Conservation (phyloP, 2,113 vertebrate species). For the Gnathonemus echidnorhynchus region DNA sequence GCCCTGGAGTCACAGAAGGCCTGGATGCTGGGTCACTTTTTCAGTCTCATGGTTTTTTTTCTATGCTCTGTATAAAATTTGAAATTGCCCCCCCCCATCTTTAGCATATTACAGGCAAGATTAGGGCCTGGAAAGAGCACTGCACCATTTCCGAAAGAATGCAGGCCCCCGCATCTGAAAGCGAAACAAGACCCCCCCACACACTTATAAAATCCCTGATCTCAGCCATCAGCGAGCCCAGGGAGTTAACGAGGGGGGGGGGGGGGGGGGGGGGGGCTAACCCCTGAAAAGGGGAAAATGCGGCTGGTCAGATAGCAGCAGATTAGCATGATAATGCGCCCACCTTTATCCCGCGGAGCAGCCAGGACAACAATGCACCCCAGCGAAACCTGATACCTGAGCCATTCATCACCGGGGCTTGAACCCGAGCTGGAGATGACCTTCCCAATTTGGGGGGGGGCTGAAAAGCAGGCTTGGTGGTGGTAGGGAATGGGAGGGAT, state of each 20-base stretch:
- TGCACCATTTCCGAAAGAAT: background rate
- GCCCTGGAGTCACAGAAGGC: background rate
- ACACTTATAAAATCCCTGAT: background rate
- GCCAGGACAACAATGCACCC: conserved; percentile 34
- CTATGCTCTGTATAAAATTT: background rate
- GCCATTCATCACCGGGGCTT: conserved; percentile 30
- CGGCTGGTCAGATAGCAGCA: conserved; percentile 16
- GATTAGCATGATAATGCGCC: conserved; percentile 28
- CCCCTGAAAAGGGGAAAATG: conserved; percentile 16
- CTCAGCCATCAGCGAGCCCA: background rate
- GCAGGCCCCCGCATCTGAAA: background rate
- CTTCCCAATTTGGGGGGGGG: background rate
- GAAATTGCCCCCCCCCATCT: background rate
- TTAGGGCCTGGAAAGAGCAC: background rate
- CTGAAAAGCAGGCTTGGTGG: background rate
- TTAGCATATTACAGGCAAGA: background rate
- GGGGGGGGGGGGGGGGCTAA: background rate
- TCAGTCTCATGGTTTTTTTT: background rate
- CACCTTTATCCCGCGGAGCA: conserved; percentile 15
- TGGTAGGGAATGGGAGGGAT: background rate
- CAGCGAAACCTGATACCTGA: conserved; percentile 35
- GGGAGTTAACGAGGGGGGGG: background rate
- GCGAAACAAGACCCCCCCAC: background rate
- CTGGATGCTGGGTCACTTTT: background rate
- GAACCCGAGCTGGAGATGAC: conserved; percentile 12